These are phyloP conservation scores for Nycticorax nycticorax DNA, from an alignment of 2,113 vertebrate species.

Conservation along the genomic window DNA sequence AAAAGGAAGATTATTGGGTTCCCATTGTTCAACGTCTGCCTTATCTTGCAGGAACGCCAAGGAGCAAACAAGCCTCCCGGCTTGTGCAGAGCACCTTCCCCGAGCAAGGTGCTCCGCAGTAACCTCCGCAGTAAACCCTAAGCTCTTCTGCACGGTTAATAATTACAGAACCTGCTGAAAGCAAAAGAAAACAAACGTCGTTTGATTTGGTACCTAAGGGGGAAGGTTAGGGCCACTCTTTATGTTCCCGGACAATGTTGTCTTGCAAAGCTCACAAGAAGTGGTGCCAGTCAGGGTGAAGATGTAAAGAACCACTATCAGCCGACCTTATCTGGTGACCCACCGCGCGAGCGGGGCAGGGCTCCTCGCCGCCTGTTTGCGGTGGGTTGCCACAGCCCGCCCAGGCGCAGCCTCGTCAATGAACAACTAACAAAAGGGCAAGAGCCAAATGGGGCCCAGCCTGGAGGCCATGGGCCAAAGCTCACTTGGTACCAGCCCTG, in stretches of 20 bases:
- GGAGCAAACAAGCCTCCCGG: not conserved
- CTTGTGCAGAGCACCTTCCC: not conserved
- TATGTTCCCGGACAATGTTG: not conserved
- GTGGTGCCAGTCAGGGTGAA: fast-evolving
- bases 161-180: slow-evolving; percentile 13
- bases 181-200: not conserved
- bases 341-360: fast-evolving
- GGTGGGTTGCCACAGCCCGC: not conserved
- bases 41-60: not conserved
- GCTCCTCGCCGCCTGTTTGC: not conserved
- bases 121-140: not conserved
- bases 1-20: not conserved
- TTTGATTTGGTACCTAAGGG: not conserved
- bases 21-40: not conserved
- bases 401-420: fast-evolving
- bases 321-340: not conserved
- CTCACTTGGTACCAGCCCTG: not conserved
- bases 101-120: fast-evolving
- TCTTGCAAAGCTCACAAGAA: not conserved
- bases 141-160: not conserved
- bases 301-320: not conserved
- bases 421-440: not conserved
- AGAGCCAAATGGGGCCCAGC: not conserved
- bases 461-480: not conserved
- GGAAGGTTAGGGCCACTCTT: not conserved